These are phyloP conservation scores for Ochropleura plecta DNA, from an alignment of 2,888 invertebrate genomes.

Conservation along the genomic window DNA sequence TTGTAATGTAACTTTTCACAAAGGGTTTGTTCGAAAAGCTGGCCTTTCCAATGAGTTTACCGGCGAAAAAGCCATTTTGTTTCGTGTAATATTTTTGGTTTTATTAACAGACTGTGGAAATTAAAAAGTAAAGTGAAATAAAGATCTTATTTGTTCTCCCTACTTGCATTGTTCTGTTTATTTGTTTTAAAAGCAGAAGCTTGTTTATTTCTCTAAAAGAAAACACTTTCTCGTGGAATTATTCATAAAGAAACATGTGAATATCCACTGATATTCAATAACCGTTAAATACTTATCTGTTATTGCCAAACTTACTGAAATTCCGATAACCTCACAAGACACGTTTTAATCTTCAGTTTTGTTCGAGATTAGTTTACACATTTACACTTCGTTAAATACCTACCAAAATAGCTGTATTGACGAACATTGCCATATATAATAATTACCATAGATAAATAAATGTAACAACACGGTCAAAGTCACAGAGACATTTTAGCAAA, in stretches of 20 bases:
- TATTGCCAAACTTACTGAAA: slow-evolving; percentile 25
- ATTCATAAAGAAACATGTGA: not conserved
- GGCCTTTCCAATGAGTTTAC: not conserved
- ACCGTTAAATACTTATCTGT: not conserved
- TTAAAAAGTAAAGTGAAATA: not conserved
- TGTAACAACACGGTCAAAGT: slow-evolving; percentile 14
- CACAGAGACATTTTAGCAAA: slow-evolving; percentile 6
- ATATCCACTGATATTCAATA: too few relatives aligned
- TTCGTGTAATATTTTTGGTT: slow-evolving; percentile 7
- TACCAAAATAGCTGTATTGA: not conserved
- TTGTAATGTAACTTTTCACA: slow-evolving; percentile 34
- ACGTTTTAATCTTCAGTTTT: slow-evolving; percentile 17
- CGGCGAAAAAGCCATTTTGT: slow-evolving; percentile 10
- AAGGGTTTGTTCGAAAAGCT: slow-evolving; percentile 22
- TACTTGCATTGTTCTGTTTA: not conserved
- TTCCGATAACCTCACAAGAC: slow-evolving; percentile 41
- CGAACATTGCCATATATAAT: slow-evolving; percentile 9
- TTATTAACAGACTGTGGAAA: not conserved
- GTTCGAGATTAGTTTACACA: slow-evolving; percentile 28
- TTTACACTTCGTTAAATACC: slow-evolving; percentile 5
- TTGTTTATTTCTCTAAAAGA: not conserved
- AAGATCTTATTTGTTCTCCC: not conserved
- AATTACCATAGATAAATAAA: slow-evolving; percentile 8
- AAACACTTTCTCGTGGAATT: not conserved
- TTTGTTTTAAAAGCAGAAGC: not conserved